Conservation (phyloP, 2,888 invertebrate species). For the Stomorhina lunata region DNA sequence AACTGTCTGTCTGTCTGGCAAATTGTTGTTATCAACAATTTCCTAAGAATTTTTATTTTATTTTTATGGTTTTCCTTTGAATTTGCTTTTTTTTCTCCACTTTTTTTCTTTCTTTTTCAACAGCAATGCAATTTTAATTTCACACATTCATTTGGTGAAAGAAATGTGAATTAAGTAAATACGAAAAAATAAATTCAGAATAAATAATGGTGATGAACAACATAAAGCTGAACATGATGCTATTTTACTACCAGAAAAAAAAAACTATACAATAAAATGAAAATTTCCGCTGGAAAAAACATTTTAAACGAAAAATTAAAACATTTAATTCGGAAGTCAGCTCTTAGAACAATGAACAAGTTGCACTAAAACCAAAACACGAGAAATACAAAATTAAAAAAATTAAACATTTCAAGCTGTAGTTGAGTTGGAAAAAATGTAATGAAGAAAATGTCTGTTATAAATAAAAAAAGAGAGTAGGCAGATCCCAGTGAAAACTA, state of each 20-base stretch:
- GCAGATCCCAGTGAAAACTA: too few relatives aligned
- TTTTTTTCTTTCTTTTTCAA: not conserved
- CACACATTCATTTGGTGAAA: constrained; percentile 39
- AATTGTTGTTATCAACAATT: not conserved
- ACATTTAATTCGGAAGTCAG: constrained; percentile 49
- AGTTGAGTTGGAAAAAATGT: constrained; percentile 6
- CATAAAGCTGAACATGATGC: constrained; percentile 35
- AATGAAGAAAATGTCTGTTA: constrained; percentile 10
- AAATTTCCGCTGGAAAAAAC: constrained; percentile 1
- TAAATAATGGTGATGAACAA: constrained; percentile 36
- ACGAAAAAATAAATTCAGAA: not conserved
- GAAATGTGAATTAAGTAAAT: not conserved
- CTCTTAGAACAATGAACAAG: constrained; percentile 38
- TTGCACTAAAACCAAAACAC: not conserved
- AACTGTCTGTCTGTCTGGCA: not conserved
- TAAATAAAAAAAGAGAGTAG: not conserved
- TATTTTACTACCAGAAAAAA: not conserved
- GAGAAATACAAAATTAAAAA: not conserved
- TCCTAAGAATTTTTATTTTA: not conserved
- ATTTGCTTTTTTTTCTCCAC: not conserved
- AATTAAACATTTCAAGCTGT: constrained; percentile 1
- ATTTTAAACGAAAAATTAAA: constrained; percentile 30
- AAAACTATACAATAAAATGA: not conserved
- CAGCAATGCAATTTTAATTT: constrained; percentile 38
- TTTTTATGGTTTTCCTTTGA: not conserved